Conservation (phyloP, 1,140 invertebrate species). For the Conus ventricosus region DNA sequence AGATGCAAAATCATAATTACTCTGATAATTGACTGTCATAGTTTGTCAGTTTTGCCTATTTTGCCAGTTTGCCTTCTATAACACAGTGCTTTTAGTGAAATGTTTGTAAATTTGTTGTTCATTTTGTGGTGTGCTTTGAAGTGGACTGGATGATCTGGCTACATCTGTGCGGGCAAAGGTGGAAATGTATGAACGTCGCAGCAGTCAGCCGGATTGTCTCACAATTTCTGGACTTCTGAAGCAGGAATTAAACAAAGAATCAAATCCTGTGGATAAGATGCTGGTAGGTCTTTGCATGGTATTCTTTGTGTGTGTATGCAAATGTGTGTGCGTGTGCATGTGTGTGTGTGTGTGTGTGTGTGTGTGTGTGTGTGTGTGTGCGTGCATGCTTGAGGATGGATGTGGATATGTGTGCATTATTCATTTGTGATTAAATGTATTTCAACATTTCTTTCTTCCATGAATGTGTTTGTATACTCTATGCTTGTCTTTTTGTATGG, state of each 20-base stretch:
- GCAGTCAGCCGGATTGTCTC: constrained; percentile 20
- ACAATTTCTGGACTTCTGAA: constrained; percentile 3
- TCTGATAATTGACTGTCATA: too few relatives aligned
- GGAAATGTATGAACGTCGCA: constrained; percentile 30
- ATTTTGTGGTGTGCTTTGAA: background rate
- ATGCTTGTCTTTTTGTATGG: too few relatives aligned
- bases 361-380: too few relatives aligned
- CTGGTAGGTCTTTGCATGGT: background rate
- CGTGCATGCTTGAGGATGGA: too few relatives aligned
- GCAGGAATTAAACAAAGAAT: background rate
- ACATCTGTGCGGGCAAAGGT: constrained; percentile 26
- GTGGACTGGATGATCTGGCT: constrained; percentile 8
- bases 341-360: background rate
- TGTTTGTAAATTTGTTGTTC: background rate
- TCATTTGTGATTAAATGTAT: too few relatives aligned
- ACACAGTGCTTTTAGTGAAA: too few relatives aligned
- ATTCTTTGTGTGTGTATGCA: background rate
- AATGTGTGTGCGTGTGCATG: background rate
- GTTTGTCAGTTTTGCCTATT: too few relatives aligned
- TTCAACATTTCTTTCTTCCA: too few relatives aligned
- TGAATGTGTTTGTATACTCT: too few relatives aligned
- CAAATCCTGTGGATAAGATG: background rate
- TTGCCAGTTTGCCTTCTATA: too few relatives aligned
- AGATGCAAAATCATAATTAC: too few relatives aligned
- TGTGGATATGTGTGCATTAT: too few relatives aligned